phyloP scores from a whole-genome alignment of 2,797 vertebrate genomes.

The Uromys caudimaculatus region DNA sequence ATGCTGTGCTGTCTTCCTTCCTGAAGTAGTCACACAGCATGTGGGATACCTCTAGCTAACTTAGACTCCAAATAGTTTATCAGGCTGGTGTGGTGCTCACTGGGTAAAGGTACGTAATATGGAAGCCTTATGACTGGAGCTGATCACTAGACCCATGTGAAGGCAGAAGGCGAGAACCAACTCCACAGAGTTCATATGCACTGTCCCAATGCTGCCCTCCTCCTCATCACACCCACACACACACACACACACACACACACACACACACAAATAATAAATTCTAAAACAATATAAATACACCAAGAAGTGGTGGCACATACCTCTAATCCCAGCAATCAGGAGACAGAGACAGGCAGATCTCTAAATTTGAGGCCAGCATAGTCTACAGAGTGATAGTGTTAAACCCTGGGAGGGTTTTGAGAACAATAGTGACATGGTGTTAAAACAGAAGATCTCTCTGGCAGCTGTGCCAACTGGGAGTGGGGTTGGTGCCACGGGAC shows the following conservation, averaged over 20 bases:
- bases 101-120: not conserved
- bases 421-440: constrained; percentile 60
- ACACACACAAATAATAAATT: not conserved
- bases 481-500: constrained; percentile 13
- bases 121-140: not conserved
- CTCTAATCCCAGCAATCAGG: not conserved
- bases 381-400: constrained; percentile 32
- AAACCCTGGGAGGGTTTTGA: constrained; percentile 68
- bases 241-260: not conserved
- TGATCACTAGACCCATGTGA: not conserved
- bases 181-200: too few species aligned
- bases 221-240: not conserved
- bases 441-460: constrained; percentile 62
- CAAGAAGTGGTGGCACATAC: not conserved
- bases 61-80: not conserved
- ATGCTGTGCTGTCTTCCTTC: not conserved
- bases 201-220: not conserved
- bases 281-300: not conserved
- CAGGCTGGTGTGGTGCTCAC: not conserved
- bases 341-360: not conserved
- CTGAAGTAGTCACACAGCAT: constrained; percentile 5
- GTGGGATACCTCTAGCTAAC: not conserved
- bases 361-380: not conserved
- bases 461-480: constrained; percentile 39
- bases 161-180: not conserved